Percentiles rank a stretch among this genome's conserved stretches.
Evolutionary conservation across 2,888 invertebrate genomes (phyloP).

Genomic region (Coelinius sp.): DNA sequence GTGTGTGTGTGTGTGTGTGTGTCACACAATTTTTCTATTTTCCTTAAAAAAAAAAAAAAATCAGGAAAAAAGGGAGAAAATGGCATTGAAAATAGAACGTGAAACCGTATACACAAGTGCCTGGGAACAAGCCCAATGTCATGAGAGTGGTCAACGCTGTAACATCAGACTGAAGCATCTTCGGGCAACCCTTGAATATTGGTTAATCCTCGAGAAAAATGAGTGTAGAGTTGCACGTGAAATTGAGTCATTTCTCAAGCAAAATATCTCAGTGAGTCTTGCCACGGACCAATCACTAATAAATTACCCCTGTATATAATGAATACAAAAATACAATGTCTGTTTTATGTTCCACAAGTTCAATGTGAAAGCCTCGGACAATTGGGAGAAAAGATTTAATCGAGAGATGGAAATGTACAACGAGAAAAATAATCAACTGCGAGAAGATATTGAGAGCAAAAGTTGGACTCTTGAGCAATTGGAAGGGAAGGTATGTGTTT

Average conservation of each 20-base stretch:
- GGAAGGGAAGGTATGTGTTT: slow-evolving; percentile 59
- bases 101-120: slow-evolving; percentile 56
- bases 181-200: slow-evolving; percentile 55
- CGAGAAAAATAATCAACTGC: slow-evolving; percentile 63
- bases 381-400: slow-evolving; percentile 68
- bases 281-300: slow-evolving; percentile 7
- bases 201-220: slow-evolving; percentile 61
- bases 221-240: slow-evolving; percentile 66
- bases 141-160: slow-evolving; percentile 62
- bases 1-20: too few relatives aligned
- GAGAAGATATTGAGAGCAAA: slow-evolving; percentile 66
- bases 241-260: slow-evolving; percentile 61
- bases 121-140: slow-evolving; percentile 68
- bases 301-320: not conserved
- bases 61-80: slow-evolving; percentile 56
- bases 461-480: slow-evolving; percentile 61
- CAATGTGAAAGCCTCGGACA: slow-evolving; percentile 59
- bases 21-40: not conserved
- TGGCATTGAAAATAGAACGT: slow-evolving; percentile 52
- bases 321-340: not conserved
- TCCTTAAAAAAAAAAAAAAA: not conserved
- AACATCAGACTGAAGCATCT: slow-evolving; percentile 59
- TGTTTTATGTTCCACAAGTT: slow-evolving; percentile 37
- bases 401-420: slow-evolving; percentile 65
- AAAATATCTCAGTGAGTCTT: slow-evolving; percentile 60